A percentile compares a stretch with the other conserved stretches of the same genome.
These are phyloP conservation scores for Porphyrio hochstetteri DNA, from an alignment of 2,113 vertebrate species.

Conservation along the genomic window DNA sequence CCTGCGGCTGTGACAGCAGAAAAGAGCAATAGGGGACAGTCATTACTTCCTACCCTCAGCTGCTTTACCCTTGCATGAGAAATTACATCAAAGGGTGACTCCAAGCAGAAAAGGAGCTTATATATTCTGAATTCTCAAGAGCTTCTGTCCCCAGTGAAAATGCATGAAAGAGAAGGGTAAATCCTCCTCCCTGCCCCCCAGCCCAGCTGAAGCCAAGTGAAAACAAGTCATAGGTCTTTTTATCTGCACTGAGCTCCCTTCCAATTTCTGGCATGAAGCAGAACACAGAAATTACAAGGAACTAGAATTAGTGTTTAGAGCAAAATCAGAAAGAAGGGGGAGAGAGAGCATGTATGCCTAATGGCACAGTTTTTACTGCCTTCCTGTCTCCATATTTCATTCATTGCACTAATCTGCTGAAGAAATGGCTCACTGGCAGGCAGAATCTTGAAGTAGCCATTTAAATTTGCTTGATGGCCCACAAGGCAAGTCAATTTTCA, in stretches of 20 bases:
- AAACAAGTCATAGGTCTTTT: background rate
- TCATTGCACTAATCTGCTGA: background rate
- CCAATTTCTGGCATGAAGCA: background rate
- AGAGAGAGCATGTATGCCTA: background rate
- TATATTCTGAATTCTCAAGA: background rate
- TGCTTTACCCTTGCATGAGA: background rate
- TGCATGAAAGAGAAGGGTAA: background rate
- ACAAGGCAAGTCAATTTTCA: conserved; percentile 64
- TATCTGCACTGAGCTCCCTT: background rate
- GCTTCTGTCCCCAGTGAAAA: background rate
- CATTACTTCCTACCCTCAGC: background rate
- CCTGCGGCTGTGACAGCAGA: background rate
- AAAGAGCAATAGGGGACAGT: background rate
- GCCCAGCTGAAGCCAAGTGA: background rate
- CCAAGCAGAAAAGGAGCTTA: background rate
- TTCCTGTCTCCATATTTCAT: background rate
- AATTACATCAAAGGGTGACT: background rate
- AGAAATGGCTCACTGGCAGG: conserved; percentile 42
- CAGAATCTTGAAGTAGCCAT: conserved; percentile 42
- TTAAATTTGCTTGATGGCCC: conserved; percentile 54
- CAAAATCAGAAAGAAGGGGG: background rate
- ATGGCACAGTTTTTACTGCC: background rate
- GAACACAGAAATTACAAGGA: background rate
- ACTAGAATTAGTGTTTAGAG: background rate
- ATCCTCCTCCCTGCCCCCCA: background rate